phyloP scores from a whole-genome alignment of 2,797 vertebrate genomes.

The Melopsittacus undulatus region DNA sequence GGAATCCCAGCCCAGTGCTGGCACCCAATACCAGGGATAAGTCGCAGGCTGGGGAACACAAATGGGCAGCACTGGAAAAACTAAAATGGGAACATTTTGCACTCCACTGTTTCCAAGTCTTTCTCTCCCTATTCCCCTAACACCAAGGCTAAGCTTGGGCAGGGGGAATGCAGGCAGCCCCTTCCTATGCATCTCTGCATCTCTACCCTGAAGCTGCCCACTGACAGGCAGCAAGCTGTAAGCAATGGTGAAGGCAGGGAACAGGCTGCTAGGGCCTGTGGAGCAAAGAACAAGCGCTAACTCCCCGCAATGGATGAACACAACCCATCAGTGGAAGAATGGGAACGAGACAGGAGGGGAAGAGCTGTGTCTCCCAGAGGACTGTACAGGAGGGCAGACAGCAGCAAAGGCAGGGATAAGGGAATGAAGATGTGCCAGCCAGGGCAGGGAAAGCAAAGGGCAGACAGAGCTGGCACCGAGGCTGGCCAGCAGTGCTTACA shows the following conservation, averaged over 20 bases:
- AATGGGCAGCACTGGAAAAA: neutral
- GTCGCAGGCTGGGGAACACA: rapidly evolving
- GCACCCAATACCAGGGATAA: neutral
- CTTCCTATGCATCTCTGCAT: neutral
- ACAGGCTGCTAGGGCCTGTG: rapidly evolving
- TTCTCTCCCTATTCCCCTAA: neutral
- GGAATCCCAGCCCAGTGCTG: neutral
- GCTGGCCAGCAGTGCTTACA: neutral
- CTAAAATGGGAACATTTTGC: neutral
- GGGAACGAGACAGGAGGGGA: neutral
- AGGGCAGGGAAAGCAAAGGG: constrained; percentile 6
- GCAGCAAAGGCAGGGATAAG: rapidly evolving
- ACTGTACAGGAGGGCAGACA: rapidly evolving
- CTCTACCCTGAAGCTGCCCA: neutral
- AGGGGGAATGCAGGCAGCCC: neutral
- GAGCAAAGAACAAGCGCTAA: neutral
- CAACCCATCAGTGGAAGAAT: rapidly evolving
- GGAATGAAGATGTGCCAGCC: neutral
- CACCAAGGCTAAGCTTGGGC: neutral
- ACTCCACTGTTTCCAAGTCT: neutral
- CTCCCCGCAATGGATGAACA: rapidly evolving
- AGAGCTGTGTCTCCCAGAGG: neutral
- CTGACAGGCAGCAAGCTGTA: neutral
- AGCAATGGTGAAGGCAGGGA: neutral
- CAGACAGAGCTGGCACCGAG: neutral